A percentile compares a stretch with the other conserved stretches of the same genome.
Conservation (phyloP, 2,797 vertebrate genomes). For the Fundulus diaphanus region DNA sequence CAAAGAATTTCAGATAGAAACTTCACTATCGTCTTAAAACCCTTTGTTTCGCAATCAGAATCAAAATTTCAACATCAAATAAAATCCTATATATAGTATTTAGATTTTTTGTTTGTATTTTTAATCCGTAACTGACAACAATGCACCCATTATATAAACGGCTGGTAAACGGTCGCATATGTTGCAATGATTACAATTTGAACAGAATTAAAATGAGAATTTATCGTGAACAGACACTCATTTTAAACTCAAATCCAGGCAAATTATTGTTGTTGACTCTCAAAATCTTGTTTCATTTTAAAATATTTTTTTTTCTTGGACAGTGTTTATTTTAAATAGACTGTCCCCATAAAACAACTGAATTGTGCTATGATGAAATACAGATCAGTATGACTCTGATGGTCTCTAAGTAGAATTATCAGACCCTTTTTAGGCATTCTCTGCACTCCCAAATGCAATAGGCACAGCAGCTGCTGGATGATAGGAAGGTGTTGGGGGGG, state of each 20-base stretch:
- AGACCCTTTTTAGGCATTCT: constrained; percentile 17
- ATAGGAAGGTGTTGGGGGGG: constrained; percentile 10
- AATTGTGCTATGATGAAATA: constrained; percentile 7
- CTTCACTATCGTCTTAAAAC: not conserved
- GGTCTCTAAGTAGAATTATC: constrained; percentile 30
- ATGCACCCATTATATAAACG: not conserved
- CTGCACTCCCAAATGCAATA: constrained; percentile 22
- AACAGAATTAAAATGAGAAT: not conserved
- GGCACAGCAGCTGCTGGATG: constrained; percentile 26
- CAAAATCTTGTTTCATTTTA: not conserved
- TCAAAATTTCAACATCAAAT: not conserved
- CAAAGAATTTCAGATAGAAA: not conserved
- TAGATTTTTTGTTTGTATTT: not conserved
- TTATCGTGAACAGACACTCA: not conserved
- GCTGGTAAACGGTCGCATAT: not conserved
- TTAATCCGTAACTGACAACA: not conserved
- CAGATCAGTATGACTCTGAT: not conserved
- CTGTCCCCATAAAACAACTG: constrained; percentile 5
- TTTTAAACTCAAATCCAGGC: not conserved
- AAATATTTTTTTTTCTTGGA: not conserved
- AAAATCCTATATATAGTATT: not conserved
- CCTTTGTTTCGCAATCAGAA: not conserved
- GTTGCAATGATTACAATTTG: not conserved
- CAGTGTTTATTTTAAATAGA: constrained; percentile 16
- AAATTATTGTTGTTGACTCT: not conserved